Evolutionary conservation across 35 echinoderm and acorn worm genomes (phyloP).

Genomic region (Lytechinus variegatus): DNA sequence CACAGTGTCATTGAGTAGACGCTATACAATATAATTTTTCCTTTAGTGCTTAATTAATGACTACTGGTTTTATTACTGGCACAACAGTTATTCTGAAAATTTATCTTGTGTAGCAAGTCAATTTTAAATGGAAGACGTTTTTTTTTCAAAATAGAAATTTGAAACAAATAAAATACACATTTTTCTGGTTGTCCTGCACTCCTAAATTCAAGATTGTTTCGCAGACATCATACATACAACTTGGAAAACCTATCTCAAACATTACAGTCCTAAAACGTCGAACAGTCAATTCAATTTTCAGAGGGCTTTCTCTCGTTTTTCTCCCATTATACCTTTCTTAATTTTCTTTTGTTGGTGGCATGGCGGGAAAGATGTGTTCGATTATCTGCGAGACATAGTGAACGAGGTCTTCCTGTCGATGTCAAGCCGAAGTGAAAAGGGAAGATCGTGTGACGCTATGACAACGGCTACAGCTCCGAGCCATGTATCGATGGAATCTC

Average conservation of each 20-base stretch:
- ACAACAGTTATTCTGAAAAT: too few relatives aligned
- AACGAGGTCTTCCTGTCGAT: not conserved
- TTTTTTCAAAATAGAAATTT: too few relatives aligned
- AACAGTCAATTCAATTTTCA: not conserved
- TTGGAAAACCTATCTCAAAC: not conserved
- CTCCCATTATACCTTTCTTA: not conserved
- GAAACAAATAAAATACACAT: too few relatives aligned
- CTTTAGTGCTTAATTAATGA: too few relatives aligned
- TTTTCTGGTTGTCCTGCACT: too few relatives aligned
- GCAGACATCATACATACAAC: too few relatives aligned
- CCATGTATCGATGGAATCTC: not conserved
- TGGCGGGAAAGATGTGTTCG: not conserved
- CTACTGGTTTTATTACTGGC: too few relatives aligned
- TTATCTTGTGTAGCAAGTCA: too few relatives aligned
- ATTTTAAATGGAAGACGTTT: too few relatives aligned
- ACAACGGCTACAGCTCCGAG: not conserved
- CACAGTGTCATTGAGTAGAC: too few relatives aligned
- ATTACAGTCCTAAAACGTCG: not conserved
- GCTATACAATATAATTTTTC: too few relatives aligned
- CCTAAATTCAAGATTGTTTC: too few relatives aligned
- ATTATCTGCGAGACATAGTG: not conserved
- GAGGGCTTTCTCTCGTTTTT: not conserved
- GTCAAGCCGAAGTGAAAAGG: not conserved
- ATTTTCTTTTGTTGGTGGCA: not conserved
- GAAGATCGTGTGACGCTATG: slow-evolving; percentile 16